phyloP scores from a whole-genome alignment of 2,888 invertebrate genomes.

The Polietes domitor region DNA sequence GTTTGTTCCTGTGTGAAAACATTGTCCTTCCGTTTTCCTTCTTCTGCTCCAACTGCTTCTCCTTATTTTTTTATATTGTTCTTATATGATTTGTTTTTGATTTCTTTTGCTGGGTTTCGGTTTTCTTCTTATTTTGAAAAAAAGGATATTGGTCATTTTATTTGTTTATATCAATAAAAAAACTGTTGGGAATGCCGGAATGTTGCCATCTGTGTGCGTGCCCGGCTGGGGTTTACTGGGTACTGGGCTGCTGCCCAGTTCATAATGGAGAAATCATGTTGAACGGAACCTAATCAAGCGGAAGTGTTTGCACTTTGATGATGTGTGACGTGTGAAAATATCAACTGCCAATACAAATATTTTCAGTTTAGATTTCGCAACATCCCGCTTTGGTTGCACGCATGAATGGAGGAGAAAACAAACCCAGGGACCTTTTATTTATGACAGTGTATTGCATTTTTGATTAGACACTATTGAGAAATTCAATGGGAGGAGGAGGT shows the following conservation, averaged over 20 bases:
- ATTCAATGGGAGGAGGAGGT: no score
- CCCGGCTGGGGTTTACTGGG: not conserved
- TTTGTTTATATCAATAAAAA: not conserved
- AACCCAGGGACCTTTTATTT: no score
- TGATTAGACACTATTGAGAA: no score
- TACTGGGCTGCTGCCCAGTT: not conserved
- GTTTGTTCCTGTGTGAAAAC: not conserved
- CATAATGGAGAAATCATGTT: conserved; percentile 8
- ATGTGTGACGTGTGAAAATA: conserved; percentile 4
- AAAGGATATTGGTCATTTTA: conserved; percentile 20
- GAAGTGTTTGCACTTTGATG: conserved; percentile 18
- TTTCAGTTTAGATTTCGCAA: not conserved
- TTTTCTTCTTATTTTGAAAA: not conserved
- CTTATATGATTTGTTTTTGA: conserved; percentile 36
- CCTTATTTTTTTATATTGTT: not conserved
- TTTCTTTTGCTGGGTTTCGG: conserved; percentile 1
- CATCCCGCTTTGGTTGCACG: not conserved
- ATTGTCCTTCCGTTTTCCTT: not conserved
- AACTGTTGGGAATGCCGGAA: not conserved
- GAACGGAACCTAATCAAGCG: conserved; percentile 48
- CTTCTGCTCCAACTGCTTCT: not conserved
- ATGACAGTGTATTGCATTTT: no score
- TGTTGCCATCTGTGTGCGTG: not conserved
- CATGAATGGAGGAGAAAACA: not conserved
- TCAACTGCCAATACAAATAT: not conserved